Evolutionary conservation across 2,888 invertebrate species (phyloP).

Genomic region (Diaprepes abbreviatus): DNA sequence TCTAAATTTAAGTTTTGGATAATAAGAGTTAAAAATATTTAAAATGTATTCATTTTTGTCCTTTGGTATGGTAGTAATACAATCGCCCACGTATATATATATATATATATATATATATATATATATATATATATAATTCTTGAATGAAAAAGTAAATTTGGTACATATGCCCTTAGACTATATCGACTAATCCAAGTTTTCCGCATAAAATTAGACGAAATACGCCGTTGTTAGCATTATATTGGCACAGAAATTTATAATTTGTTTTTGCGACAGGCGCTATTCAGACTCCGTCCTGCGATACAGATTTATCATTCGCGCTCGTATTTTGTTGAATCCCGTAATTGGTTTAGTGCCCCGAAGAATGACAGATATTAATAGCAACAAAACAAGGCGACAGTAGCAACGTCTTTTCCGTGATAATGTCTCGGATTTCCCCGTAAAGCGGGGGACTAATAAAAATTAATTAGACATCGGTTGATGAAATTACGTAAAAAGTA

Average conservation of each 20-base stretch:
- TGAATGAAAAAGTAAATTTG: background rate
- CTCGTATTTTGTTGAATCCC: conserved; percentile 60
- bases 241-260: conserved; percentile 41
- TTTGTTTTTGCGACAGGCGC: conserved; percentile 44
- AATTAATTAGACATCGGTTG: conserved; percentile 29
- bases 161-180: background rate
- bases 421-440: conserved; percentile 34
- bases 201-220: conserved; percentile 29
- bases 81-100: too few species aligned
- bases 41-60: too few species aligned
- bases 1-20: too few species aligned
- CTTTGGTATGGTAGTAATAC: too few species aligned
- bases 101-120: too few species aligned
- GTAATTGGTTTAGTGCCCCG: conserved; percentile 62
- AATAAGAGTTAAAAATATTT: too few species aligned
- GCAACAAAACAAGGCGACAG: conserved; percentile 57
- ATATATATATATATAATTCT: too few species aligned
- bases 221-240: conserved; percentile 29
- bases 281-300: conserved; percentile 29
- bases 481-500: conserved; percentile 4
- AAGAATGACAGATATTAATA: conserved; percentile 62
- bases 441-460: conserved; percentile 28
- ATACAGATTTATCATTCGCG: conserved; percentile 60
- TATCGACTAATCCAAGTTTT: conserved; percentile 16
- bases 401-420: conserved; percentile 27